phyloP scores from a whole-genome alignment of 37 sponge, comb jelly and placozoan species.

The Oopsacas minuta region DNA sequence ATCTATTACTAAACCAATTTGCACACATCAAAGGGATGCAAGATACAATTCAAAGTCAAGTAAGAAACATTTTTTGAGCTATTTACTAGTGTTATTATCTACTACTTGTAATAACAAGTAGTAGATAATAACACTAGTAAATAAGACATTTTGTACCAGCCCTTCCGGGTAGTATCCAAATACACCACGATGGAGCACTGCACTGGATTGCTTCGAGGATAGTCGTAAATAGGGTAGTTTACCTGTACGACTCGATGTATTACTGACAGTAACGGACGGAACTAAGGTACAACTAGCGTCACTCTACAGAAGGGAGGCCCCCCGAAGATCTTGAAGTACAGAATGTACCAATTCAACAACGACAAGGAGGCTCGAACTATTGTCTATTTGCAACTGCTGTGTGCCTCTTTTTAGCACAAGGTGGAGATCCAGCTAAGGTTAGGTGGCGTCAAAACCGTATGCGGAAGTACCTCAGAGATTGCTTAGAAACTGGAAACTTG shows the following conservation, averaged over 20 bases:
- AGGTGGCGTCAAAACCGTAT: neutral
- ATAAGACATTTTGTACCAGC: too few relatives aligned
- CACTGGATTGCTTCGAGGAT: neutral
- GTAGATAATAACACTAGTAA: too few relatives aligned
- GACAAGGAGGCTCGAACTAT: slow-evolving; percentile 19
- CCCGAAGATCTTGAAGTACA: neutral
- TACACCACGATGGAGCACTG: neutral
- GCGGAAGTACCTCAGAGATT: neutral
- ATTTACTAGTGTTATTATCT: too few relatives aligned
- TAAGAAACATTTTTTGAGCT: too few relatives aligned
- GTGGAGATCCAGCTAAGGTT: neutral
- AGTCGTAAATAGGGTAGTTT: neutral
- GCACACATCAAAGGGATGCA: too few relatives aligned
- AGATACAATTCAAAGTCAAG: too few relatives aligned
- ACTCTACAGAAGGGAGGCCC: neutral
- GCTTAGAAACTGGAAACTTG: neutral
- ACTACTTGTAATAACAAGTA: too few relatives aligned
- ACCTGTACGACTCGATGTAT: neutral
- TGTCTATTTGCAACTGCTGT: slow-evolving; percentile 24
- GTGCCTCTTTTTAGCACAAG: neutral
- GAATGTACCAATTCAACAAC: slow-evolving; percentile 6
- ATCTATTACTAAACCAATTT: too few relatives aligned
- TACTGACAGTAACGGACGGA: neutral
- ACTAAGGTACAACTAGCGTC: neutral
- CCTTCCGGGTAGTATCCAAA: neutral